Evolutionary conservation across 1,140 invertebrate species (phyloP).

Genomic region (Arctopsyche grandis): DNA sequence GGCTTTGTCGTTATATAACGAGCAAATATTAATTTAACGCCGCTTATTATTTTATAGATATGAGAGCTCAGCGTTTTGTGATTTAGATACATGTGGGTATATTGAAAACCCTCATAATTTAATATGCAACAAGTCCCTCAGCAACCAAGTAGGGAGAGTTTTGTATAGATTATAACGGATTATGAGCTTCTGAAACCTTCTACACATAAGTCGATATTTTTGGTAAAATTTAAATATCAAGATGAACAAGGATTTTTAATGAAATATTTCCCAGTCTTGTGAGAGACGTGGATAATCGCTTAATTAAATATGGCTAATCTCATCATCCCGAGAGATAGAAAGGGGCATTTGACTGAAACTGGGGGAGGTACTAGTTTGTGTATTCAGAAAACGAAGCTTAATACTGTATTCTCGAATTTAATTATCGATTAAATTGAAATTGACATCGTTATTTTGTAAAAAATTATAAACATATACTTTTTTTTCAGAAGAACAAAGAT

Average conservation of each 20-base stretch:
- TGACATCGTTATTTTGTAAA: no score
- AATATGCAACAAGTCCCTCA: slow-evolving; percentile 11
- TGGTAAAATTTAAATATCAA: no score
- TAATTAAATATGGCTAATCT: slow-evolving; percentile 7
- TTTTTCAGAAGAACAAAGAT: slow-evolving; percentile 76
- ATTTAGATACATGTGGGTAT: no score
- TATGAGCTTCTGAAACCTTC: not conserved
- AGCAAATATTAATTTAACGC: not conserved
- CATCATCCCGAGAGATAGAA: not conserved
- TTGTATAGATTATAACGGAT: slow-evolving; percentile 10
- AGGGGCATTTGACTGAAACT: no score
- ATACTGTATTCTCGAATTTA: not conserved
- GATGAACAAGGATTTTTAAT: not conserved
- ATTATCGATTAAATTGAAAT: no score
- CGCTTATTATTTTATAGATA: no score
- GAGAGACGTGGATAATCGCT: not conserved
- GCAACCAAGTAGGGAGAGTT: not conserved
- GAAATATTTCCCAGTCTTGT: not conserved
- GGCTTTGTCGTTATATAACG: not conserved
- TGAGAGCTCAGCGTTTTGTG: no score
- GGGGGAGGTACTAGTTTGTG: no score
- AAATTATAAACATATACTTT: no score
- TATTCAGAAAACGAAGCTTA: not conserved
- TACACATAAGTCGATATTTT: not conserved
- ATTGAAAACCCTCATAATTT: not conserved